phyloP scores from a whole-genome alignment of 2,113 vertebrate species.

The Ailuropoda melanoleuca region DNA sequence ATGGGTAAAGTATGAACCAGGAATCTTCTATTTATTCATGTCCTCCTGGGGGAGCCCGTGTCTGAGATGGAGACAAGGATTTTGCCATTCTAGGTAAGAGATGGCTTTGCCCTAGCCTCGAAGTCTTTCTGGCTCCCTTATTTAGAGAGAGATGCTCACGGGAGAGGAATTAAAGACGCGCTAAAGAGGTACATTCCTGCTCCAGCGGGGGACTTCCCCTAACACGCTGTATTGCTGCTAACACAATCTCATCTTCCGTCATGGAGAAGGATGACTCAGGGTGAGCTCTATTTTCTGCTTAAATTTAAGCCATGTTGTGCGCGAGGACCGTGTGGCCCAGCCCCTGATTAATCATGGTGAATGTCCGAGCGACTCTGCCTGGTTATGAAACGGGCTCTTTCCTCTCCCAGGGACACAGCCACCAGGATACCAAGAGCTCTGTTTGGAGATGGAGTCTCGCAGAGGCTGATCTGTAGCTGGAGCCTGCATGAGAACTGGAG shows the following conservation, averaged over 20 bases:
- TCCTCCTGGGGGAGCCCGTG: neutral
- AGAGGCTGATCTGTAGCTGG: neutral
- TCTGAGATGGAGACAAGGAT: neutral
- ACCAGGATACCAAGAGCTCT: neutral
- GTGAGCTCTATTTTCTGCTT: slow-evolving; percentile 26
- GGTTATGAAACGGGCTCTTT: neutral
- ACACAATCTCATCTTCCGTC: slow-evolving; percentile 39
- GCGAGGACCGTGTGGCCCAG: neutral
- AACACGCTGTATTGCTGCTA: neutral
- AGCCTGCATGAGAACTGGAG: neutral
- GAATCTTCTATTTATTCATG: neutral
- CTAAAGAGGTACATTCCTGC: slow-evolving; percentile 58
- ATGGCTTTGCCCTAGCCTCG: neutral
- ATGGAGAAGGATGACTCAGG: slow-evolving; percentile 43
- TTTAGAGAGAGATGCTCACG: slow-evolving; percentile 28
- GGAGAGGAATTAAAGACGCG: slow-evolving; percentile 55
- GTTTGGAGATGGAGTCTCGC: neutral
- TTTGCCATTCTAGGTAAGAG: neutral
- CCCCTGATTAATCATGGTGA: neutral
- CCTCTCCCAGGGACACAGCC: neutral
- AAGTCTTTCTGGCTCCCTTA: slow-evolving; percentile 7
- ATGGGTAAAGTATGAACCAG: neutral
- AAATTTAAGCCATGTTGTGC: neutral
- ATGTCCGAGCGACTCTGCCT: neutral
- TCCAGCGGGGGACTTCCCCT: neutral